Evolutionary conservation across 2,797 vertebrate species (phyloP).

Genomic region (Arctocebus calabarensis): DNA sequence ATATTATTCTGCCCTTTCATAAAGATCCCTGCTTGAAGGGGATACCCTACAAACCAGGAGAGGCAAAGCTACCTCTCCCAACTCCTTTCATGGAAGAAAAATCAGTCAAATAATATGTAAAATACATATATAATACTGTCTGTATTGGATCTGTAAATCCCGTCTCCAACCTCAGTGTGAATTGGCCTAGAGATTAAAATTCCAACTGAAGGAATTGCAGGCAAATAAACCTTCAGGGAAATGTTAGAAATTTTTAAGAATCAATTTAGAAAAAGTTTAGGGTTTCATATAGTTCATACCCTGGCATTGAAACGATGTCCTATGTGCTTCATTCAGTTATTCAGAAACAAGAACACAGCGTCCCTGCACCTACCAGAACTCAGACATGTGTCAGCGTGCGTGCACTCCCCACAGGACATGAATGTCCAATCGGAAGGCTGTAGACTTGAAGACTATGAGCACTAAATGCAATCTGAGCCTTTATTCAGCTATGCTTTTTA

Average conservation of each 20-base stretch:
- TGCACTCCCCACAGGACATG: neutral
- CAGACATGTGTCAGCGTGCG: neutral
- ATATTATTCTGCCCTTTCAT: neutral
- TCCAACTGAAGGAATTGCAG: neutral
- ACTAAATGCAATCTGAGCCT: neutral
- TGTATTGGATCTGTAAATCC: neutral
- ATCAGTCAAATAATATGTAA: neutral
- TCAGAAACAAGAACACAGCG: neutral
- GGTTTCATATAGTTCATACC: neutral
- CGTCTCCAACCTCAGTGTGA: neutral
- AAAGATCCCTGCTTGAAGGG: neutral
- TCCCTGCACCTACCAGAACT: neutral
- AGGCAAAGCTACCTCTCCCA: neutral
- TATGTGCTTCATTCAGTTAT: neutral
- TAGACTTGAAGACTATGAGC: neutral
- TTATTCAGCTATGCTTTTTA: neutral
- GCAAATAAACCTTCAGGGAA: constrained; percentile 7
- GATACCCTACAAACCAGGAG: neutral
- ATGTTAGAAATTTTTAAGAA: neutral
- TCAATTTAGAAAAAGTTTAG: neutral
- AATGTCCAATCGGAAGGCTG: neutral
- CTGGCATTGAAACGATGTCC: neutral
- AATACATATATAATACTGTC: neutral
- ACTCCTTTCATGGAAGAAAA: neutral
- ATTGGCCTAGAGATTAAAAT: constrained; percentile 9